Conservation (phyloP, 2,888 invertebrate genomes). For the Callinectes sapidus region DNA sequence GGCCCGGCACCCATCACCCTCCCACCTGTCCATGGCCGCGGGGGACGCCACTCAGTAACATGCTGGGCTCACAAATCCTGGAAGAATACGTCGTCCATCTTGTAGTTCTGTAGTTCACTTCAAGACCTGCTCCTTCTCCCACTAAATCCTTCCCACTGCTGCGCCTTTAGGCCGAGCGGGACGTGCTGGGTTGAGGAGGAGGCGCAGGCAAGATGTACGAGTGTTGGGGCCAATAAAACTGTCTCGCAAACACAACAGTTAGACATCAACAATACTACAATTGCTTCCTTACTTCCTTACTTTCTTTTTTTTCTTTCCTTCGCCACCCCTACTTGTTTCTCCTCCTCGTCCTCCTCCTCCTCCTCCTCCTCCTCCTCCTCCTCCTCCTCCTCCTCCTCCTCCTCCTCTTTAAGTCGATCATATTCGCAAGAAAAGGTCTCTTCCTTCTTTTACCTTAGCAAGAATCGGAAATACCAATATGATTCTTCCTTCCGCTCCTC, state of each 20-base stretch:
- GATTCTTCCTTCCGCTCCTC: too few species aligned
- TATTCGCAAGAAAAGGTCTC: too few species aligned
- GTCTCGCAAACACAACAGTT: not conserved
- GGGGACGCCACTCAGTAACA: not conserved
- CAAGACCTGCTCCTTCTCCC: not conserved
- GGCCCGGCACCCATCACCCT: not conserved
- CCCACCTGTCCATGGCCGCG: not conserved
- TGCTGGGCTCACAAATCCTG: not conserved
- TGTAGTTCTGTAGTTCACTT: not conserved
- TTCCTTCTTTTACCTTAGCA: too few species aligned
- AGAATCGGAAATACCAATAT: too few species aligned
- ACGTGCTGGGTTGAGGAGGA: not conserved
- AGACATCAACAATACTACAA: not conserved
- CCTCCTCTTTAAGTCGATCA: too few species aligned
- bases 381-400: too few species aligned
- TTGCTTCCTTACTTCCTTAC: not conserved
- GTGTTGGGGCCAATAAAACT: not conserved
- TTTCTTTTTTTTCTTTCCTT: too few species aligned
- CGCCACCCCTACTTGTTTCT: too few species aligned
- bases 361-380: too few species aligned
- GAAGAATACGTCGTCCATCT: slow-evolving; percentile 3
- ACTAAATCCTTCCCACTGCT: not conserved
- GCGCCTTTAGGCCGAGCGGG: not conserved
- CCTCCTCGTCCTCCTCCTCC: too few species aligned
- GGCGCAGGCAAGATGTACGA: not conserved